These are phyloP conservation scores for Rhysida immarginata DNA, from an alignment of 1,140 invertebrate genomes.

Conservation along the genomic window DNA sequence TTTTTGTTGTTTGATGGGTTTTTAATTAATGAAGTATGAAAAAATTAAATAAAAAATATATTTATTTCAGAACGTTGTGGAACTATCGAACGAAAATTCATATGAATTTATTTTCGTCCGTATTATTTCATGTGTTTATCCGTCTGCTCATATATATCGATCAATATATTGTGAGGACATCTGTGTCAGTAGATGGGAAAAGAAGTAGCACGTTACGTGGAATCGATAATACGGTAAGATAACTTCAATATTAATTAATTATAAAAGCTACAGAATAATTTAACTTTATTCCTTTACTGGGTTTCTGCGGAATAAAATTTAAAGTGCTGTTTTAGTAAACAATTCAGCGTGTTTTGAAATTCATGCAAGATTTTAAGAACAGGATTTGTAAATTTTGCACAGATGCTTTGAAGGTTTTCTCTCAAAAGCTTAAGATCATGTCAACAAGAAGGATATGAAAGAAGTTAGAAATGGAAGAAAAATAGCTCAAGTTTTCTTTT, in stretches of 20 bases:
- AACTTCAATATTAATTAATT: neutral
- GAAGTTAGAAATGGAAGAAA: no score
- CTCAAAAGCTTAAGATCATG: no score
- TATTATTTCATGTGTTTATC: slow-evolving; percentile 36
- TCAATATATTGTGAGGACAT: slow-evolving; percentile 20
- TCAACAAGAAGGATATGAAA: no score
- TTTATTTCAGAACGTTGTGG: slow-evolving; percentile 29
- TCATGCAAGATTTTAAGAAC: neutral
- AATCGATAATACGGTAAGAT: neutral
- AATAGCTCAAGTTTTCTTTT: no score
- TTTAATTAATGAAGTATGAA: no score
- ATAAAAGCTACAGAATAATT: neutral
- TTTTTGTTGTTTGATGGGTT: no score
- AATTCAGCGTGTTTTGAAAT: neutral
- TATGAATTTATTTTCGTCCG: slow-evolving; percentile 37
- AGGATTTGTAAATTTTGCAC: neutral
- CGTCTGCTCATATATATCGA: slow-evolving; percentile 38
- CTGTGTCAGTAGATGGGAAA: neutral
- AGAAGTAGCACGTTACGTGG: no score
- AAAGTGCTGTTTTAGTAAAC: no score
- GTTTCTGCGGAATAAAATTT: neutral
- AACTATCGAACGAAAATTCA: slow-evolving; percentile 39
- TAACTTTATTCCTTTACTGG: neutral
- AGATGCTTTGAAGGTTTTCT: neutral
- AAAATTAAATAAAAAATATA: no score